Percentiles rank a stretch among this genome's conserved stretches.
Evolutionary conservation across 2,888 invertebrate species (phyloP).

Genomic region (Tetanocera ferruginea): DNA sequence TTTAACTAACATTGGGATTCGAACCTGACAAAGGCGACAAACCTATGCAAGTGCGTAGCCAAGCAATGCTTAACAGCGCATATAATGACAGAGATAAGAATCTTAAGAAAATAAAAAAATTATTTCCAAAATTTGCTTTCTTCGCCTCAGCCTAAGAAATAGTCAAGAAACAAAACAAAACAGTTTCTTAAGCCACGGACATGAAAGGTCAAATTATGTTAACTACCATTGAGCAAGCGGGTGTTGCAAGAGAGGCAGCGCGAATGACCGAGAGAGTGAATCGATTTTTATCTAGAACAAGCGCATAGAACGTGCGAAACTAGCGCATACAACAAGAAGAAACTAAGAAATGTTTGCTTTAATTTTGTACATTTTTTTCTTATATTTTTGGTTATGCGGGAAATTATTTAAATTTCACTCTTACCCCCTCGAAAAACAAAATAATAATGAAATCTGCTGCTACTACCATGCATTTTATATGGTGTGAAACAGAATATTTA

Average conservation of each 20-base stretch:
- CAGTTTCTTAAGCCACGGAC: conserved; percentile 56
- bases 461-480: conserved; percentile 1
- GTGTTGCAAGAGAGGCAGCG: background rate
- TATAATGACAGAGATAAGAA: conserved; percentile 63
- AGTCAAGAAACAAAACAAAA: too few relatives aligned
- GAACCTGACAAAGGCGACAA: background rate
- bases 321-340: background rate
- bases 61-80: conserved; percentile 56
- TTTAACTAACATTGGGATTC: background rate
- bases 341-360: background rate
- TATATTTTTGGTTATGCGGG: conserved; percentile 11
- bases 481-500: conserved; percentile 24
- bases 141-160: background rate
- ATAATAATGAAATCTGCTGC: background rate
- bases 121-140: background rate
- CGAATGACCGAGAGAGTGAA: conserved; percentile 44
- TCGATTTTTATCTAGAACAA: conserved; percentile 59
- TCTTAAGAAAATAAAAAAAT: conserved; percentile 40
- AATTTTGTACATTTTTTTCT: background rate
- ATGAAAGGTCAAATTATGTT: conserved; percentile 60
- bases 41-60: background rate
- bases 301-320: conserved; percentile 13
- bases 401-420: conserved; percentile 17
- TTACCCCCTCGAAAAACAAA: background rate
- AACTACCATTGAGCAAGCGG: background rate